phyloP scores from a whole-genome alignment of 2,113 vertebrate species.

The Albula goreensis region DNA sequence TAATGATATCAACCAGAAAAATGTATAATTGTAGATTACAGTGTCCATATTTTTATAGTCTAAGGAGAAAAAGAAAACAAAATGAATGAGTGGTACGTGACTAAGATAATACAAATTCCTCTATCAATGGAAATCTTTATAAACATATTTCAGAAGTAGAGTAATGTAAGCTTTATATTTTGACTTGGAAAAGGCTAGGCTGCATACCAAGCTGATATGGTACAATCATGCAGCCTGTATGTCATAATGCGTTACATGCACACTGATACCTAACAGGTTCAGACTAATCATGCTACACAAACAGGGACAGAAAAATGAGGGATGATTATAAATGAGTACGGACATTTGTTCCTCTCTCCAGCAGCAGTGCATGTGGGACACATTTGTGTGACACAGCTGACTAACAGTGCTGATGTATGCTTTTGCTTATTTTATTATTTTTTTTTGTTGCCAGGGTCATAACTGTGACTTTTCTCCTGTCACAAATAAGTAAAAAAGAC shows the following conservation, averaged over 20 bases:
- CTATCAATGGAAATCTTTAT: background rate
- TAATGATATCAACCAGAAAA: background rate
- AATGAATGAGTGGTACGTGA: background rate
- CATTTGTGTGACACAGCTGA: background rate
- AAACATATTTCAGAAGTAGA: background rate
- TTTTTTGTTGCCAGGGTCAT: constrained; percentile 20
- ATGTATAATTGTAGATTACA: background rate
- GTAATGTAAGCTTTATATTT: background rate
- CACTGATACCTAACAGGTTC: background rate
- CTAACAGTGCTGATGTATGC: background rate
- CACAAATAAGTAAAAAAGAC: background rate
- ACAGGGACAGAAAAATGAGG: background rate
- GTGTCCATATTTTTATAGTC: background rate
- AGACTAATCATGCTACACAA: background rate
- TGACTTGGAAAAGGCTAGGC: background rate
- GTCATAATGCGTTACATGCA: background rate
- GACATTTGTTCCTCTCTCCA: background rate
- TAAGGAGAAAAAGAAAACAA: background rate
- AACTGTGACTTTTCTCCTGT: constrained; percentile 8
- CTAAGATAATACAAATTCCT: background rate
- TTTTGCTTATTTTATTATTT: background rate
- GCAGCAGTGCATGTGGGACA: background rate
- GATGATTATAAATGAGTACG: background rate
- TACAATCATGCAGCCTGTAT: background rate
- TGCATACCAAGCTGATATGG: background rate